Percentiles rank a stretch among this genome's conserved stretches.
Evolutionary conservation across 2,113 vertebrate genomes (phyloP).

Genomic region (Varanus komodoensis): DNA sequence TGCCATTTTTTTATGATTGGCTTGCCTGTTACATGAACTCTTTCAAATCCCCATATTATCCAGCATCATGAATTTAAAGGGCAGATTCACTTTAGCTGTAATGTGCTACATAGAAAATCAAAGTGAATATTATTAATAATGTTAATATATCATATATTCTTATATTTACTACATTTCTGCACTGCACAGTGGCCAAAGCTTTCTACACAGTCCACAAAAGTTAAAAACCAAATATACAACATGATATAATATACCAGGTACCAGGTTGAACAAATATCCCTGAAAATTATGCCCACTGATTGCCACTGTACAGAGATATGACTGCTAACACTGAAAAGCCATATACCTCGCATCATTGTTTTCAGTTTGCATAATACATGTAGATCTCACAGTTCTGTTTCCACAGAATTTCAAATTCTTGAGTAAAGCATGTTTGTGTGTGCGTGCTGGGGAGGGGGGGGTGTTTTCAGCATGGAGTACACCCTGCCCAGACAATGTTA

Average conservation of each 20-base stretch:
- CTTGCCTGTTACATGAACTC: neutral
- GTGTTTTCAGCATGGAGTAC: neutral
- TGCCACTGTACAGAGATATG: neutral
- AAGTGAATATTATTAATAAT: neutral
- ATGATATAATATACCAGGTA: too few relatives aligned
- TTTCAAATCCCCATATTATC: neutral
- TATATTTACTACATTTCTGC: too few relatives aligned
- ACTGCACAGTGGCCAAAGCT: too few relatives aligned
- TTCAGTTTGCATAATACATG: neutral
- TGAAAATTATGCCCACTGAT: neutral
- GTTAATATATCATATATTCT: too few relatives aligned
- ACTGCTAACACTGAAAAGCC: neutral
- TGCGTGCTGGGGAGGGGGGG: too few relatives aligned
- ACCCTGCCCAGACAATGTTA: neutral
- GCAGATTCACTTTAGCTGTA: neutral
- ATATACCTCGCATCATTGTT: neutral
- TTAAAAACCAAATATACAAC: too few relatives aligned
- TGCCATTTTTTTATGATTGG: neutral
- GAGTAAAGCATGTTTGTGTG: neutral
- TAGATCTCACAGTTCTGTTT: neutral
- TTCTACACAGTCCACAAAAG: too few relatives aligned
- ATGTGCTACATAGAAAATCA: neutral
- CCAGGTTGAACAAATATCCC: too few relatives aligned
- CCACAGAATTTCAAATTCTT: neutral
- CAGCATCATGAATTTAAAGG: neutral